Conservation (phyloP, 2,888 invertebrate species). For the Auanema sp. region DNA sequence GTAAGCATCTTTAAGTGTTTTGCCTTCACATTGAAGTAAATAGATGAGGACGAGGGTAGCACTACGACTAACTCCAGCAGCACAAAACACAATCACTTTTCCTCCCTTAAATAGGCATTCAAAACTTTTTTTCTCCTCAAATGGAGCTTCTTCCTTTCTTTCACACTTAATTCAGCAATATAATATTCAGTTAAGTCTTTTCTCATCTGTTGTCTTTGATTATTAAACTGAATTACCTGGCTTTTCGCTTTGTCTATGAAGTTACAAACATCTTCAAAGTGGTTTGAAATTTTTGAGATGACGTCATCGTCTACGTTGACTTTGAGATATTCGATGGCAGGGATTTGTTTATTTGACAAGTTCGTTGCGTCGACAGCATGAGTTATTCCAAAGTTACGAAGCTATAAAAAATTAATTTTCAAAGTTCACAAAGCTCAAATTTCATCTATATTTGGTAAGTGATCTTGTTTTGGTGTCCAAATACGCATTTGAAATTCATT, state of each 20-base stretch:
- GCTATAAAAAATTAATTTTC: constrained; percentile 23
- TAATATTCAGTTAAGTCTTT: too few species aligned
- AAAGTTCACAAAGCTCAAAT: too few species aligned
- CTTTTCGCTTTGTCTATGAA: constrained; percentile 43
- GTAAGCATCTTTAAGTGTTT: constrained; percentile 40
- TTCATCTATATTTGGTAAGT: too few species aligned
- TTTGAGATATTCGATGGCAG: constrained; percentile 21
- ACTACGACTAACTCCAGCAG: constrained; percentile 44
- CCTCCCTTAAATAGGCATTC: constrained; percentile 27
- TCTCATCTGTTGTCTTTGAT: too few species aligned
- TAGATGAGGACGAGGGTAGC: constrained; percentile 38
- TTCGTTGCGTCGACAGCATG: constrained; percentile 60
- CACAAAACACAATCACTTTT: constrained; percentile 40
- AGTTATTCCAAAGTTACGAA: constrained; percentile 52
- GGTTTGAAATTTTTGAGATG: constrained; percentile 30
- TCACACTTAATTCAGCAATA: too few species aligned
- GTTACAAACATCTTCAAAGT: constrained; percentile 39
- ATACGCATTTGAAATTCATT: too few species aligned
- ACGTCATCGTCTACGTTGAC: constrained; percentile 39
- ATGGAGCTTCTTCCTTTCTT: too few species aligned
- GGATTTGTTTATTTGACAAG: constrained; percentile 30
- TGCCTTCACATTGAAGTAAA: constrained; percentile 31
- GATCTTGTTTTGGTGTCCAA: too few species aligned
- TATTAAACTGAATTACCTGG: constrained; percentile 21
- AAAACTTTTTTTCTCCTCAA: too few species aligned